phyloP scores from a whole-genome alignment of 2,888 invertebrate species.

The Aphidius colemani region DNA sequence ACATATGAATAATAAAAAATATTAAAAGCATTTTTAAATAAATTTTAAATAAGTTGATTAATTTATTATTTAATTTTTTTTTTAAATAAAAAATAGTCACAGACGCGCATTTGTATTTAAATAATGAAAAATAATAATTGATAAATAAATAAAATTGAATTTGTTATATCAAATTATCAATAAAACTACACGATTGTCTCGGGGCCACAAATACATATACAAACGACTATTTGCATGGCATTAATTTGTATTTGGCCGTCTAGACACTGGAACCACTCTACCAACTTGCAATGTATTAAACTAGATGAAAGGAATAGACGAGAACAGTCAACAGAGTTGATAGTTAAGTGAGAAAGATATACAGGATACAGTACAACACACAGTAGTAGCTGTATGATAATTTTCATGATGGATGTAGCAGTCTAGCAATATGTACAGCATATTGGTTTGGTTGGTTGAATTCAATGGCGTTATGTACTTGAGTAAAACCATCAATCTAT shows the following conservation, averaged over 20 bases:
- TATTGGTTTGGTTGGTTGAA: conserved; percentile 21
- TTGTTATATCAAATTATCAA: too few relatives aligned
- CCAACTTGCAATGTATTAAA: conserved; percentile 10
- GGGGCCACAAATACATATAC: conserved; percentile 12
- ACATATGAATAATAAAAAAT: not conserved
- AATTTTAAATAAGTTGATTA: not conserved
- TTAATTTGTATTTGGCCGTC: conserved; percentile 54
- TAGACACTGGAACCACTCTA: conserved; percentile 36
- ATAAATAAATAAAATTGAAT: too few relatives aligned
- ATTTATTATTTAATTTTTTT: too few relatives aligned
- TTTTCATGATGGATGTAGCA: conserved; percentile 24
- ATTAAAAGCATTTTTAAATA: not conserved
- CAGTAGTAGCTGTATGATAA: conserved; percentile 24
- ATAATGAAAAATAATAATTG: too few relatives aligned
- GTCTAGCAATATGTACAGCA: conserved; percentile 13
- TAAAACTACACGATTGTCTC: not conserved
- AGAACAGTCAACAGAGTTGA: conserved; percentile 2
- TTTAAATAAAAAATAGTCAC: too few relatives aligned
- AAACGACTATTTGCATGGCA: conserved; percentile 49
- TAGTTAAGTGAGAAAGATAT: conserved; percentile 12
- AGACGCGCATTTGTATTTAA: too few relatives aligned
- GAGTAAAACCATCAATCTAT: conserved; percentile 15
- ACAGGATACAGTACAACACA: conserved; percentile 9
- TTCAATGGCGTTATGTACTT: conserved; percentile 17
- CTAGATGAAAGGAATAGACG: conserved; percentile 18